Evolutionary conservation across 2,888 invertebrate genomes (phyloP), one percentile per base, ranked within the genome.

Genomic region (Torymus tubicola): DNA sequence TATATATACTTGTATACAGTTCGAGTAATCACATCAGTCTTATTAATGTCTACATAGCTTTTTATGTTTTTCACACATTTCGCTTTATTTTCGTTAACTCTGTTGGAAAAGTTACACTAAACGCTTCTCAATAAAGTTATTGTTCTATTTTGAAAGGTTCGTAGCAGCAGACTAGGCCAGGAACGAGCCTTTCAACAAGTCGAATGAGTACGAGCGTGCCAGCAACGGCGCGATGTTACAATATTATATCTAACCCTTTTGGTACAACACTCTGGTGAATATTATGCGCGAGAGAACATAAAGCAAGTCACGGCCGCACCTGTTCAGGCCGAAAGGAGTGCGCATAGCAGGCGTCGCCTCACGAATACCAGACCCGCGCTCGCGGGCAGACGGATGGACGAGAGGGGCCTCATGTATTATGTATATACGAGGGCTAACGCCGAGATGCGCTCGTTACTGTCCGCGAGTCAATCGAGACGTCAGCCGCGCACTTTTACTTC

Each of bases 271-370:
- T 8, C 42, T 42, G 5, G 42, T 42, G 42, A 42, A 42, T 42
- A 42, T 42, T 42, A 16, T 16, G 21, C 50, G 65, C 24, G 21
- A 42, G 85, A 85, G 83, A 84, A 81, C 83, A 84, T 84, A 86
- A 86, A 86, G 86, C 88, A 85, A 88, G 88, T 88, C 87, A 87
- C 84, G 86, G 84, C 85, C 84, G 87, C 89, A 89, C 89, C 89
- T 89, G 89, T 87, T 85, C 85, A 85, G 83, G 84, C 81, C 80
- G 31, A 68, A 10, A 84, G 84, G 86, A 84, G 85, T 85, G 42
- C 8, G 42, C 42, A 8, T 42, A 42, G 42, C 42, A 42, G 42
- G 42, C 42, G 42, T 42, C 42, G 42, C 42, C 42, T 42, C 42
- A 8, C 42, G 42, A 42, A 42, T 42, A 42, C 5, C 42, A 42